Base-by-base conservation (phyloP, 1,140 invertebrate genomes). In the Sitodiplosis mosellana region DNA sequence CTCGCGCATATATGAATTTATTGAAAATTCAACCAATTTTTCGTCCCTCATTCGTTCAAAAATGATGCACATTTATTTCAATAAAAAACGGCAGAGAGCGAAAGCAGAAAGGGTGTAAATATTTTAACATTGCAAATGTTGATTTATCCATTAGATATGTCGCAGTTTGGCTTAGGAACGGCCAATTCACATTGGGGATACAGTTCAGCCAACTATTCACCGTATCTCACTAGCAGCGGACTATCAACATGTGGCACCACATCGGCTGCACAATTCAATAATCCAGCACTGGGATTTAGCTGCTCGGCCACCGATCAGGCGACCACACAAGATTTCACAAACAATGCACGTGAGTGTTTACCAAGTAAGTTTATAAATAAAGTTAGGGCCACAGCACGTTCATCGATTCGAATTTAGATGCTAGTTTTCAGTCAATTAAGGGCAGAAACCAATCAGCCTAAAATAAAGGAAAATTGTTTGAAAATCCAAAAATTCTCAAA, bases 151-250 rank as follows among this genome's bases (percentile, higher is more conserved):
- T 42, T 64, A 83, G 81, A 82, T 64, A 80, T 83, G 77, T 75
- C 78, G 43, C 79, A 83, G 64, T 83, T 83, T 57, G 78, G 81
- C 37, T 61, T 83, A 61, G 79, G 80, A 56, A 80, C 80, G 51
- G 75, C 80, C 50, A 85, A 86, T 59, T 80, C 80, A 2, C 79
- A 82, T 53, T 87, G 83, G 83, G 81, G 83, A 36, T 86, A 86
- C 57, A 76, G 82, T 4, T 77, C 81, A n/a, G 79, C 82, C 10
- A 81, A 80, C 2, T 86, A 86, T 59, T 81, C 82, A 0, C 79
- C 82, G 0, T 87, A 86, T 55, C 72, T 81, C 53, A 76, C 78
- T 19, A 72, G 74, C 34, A 55, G 73, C 62, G 63, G 72, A 61
- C 50, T 83, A 54, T 59, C 75, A 57, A 72, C 81, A 51, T 76